Evolutionary conservation across 2,113 vertebrate species (phyloP).

Genomic region (Chamaetylas fuelleborni): DNA sequence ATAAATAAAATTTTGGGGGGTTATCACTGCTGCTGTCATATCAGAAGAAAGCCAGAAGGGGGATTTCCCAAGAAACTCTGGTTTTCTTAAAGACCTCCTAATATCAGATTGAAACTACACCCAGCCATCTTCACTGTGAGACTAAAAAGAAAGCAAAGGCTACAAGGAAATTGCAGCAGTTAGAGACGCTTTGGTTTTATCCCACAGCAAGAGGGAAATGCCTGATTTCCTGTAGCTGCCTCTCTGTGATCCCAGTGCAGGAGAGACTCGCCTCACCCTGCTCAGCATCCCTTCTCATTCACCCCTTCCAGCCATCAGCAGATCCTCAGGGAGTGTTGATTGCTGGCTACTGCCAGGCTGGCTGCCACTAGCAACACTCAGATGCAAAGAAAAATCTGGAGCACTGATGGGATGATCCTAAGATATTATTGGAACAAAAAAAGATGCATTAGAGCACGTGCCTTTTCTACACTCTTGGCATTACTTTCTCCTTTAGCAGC

Average conservation of each 20-base stretch:
- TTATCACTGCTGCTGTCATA: background rate
- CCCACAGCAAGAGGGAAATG: background rate
- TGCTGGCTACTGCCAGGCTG: background rate
- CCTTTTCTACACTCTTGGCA: background rate
- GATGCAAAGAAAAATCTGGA: background rate
- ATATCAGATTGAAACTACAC: background rate
- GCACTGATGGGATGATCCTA: background rate
- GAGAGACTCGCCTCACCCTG: background rate
- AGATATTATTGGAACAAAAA: background rate
- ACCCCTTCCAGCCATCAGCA: background rate
- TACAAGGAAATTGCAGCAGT: background rate
- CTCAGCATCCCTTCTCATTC: background rate
- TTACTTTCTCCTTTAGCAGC: background rate
- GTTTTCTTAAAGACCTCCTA: background rate
- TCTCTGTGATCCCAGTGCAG: background rate
- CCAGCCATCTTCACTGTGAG: too few species aligned
- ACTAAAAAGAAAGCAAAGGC: background rate
- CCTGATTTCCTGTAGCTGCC: background rate
- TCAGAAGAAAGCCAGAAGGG: background rate
- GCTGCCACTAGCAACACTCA: background rate
- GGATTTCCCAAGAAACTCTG: background rate
- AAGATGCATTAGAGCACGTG: rapidly evolving
- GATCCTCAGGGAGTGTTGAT: background rate
- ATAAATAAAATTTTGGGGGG: background rate
- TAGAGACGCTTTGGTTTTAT: background rate